Percentiles rank a stretch among this genome's conserved stretches.
Evolutionary conservation across 2,797 vertebrate species (phyloP).

Genomic region (Rhinichthys osculus): DNA sequence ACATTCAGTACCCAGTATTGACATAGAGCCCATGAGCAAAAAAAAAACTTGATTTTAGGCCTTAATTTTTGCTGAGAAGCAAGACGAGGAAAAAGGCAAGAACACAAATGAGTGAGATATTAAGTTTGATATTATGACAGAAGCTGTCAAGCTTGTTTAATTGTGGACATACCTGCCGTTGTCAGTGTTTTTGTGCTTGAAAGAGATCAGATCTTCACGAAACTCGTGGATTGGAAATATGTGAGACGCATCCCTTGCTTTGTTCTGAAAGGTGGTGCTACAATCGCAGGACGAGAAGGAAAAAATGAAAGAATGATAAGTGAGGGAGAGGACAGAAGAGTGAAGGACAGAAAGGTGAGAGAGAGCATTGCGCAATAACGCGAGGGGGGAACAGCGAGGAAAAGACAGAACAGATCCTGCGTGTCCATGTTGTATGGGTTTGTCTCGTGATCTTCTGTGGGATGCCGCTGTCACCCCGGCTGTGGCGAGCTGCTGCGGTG

Average conservation of each 20-base stretch:
- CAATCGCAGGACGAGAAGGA: neutral
- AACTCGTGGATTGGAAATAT: neutral
- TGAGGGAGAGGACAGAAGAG: neutral
- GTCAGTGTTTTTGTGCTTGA: neutral
- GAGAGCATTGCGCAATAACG: neutral
- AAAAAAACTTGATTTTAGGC: conserved; percentile 54
- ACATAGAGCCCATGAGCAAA: conserved; percentile 55
- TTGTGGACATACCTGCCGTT: neutral
- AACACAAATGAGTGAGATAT: conserved; percentile 19
- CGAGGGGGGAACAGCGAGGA: neutral
- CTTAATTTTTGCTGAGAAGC: conserved; percentile 30
- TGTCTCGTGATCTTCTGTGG: conserved; percentile 68
- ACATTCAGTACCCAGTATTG: conserved; percentile 56
- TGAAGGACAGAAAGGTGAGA: neutral
- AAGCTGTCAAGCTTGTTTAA: conserved; percentile 17
- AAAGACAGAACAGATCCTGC: conserved; percentile 55
- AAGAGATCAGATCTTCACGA: neutral
- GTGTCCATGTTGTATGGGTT: conserved; percentile 63
- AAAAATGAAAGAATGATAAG: neutral
- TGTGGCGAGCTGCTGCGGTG: conserved; percentile 65
- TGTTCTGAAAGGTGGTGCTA: neutral
- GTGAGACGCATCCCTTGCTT: neutral
- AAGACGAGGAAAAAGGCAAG: conserved; percentile 21
- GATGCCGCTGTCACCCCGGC: conserved; percentile 66
- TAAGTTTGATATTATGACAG: conserved; percentile 3